These are phyloP conservation scores for Trogon melanurus DNA, from an alignment of 2,113 vertebrate species.

Conservation along the genomic window DNA sequence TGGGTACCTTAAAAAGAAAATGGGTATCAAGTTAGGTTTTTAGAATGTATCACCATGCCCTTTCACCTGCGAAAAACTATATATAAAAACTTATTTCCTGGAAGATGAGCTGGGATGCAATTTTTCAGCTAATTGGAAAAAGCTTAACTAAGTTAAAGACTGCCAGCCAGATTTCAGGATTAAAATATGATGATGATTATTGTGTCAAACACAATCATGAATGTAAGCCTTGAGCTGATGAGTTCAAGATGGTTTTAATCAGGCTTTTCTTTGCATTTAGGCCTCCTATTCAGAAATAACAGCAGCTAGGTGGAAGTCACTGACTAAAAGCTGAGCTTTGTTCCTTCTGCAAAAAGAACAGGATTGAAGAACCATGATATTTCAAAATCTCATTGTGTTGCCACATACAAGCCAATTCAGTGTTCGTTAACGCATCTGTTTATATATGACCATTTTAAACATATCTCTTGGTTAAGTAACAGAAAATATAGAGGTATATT, in stretches of 20 bases:
- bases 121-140: slow-evolving; percentile 76
- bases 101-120: slow-evolving; percentile 62
- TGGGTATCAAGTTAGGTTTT: slow-evolving; percentile 33
- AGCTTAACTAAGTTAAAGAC: slow-evolving; percentile 65
- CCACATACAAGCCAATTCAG: background rate
- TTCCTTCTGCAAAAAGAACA: slow-evolving; percentile 3
- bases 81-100: slow-evolving; percentile 61
- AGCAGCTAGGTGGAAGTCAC: slow-evolving; percentile 48
- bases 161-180: slow-evolving; percentile 73
- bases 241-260: slow-evolving; percentile 67
- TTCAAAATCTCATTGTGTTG: background rate
- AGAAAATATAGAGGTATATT: background rate
- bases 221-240: slow-evolving; percentile 58
- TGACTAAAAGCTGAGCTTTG: slow-evolving; percentile 25
- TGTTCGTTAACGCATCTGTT: background rate
- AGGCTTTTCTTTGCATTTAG: slow-evolving; percentile 54
- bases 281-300: slow-evolving; percentile 43
- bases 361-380: background rate
- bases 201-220: slow-evolving; percentile 78
- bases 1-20: slow-evolving; percentile 34
- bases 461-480: background rate
- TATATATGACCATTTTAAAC: background rate
- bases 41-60: slow-evolving; percentile 8
- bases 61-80: slow-evolving; percentile 48
- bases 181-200: slow-evolving; percentile 75